phyloP scores from a whole-genome alignment of 2,888 invertebrate genomes.

The Pteria penguin region DNA sequence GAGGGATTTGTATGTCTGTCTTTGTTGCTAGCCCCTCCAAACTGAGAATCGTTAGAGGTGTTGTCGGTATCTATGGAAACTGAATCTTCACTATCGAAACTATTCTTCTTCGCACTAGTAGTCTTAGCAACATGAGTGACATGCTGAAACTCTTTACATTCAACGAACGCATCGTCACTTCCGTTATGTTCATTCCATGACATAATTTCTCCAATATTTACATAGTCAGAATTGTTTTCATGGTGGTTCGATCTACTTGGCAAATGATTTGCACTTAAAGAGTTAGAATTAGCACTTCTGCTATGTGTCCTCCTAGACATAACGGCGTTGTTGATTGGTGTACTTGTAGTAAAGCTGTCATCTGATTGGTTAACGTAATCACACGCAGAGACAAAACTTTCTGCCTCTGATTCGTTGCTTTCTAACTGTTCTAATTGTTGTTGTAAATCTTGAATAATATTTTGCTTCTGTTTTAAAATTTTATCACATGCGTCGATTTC shows the following conservation, averaged over 20 bases:
- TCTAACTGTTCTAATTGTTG: conserved; percentile 52
- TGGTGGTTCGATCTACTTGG: background rate
- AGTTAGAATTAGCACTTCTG: background rate
- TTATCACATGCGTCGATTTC: conserved; percentile 63
- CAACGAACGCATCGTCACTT: background rate
- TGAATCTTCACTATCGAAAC: conserved; percentile 35
- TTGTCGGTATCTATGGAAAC: conserved; percentile 42
- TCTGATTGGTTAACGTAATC: conserved; percentile 11
- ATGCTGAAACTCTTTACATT: conserved; percentile 4
- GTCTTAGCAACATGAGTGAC: background rate
- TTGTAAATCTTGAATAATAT: conserved; percentile 53
- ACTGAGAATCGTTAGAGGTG: conserved; percentile 43
- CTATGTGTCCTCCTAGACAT: background rate
- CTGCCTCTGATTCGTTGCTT: conserved; percentile 10
- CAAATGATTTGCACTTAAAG: background rate
- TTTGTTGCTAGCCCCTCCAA: conserved; percentile 29
- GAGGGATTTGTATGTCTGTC: conserved; percentile 15
- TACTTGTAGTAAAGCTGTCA: conserved; percentile 13
- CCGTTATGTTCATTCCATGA: conserved; percentile 23
- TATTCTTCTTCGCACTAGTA: conserved; percentile 22
- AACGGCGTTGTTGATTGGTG: conserved; percentile 5
- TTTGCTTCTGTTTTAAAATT: conserved; percentile 48
- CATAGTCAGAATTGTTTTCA: conserved; percentile 28
- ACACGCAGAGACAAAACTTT: background rate
- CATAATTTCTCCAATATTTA: conserved; percentile 37